A percentile compares a stretch with the other conserved stretches of the same genome.
These are phyloP conservation scores for Drosophila suboccidentalis DNA, from an alignment of 2,888 invertebrate species.

Conservation along the genomic window DNA sequence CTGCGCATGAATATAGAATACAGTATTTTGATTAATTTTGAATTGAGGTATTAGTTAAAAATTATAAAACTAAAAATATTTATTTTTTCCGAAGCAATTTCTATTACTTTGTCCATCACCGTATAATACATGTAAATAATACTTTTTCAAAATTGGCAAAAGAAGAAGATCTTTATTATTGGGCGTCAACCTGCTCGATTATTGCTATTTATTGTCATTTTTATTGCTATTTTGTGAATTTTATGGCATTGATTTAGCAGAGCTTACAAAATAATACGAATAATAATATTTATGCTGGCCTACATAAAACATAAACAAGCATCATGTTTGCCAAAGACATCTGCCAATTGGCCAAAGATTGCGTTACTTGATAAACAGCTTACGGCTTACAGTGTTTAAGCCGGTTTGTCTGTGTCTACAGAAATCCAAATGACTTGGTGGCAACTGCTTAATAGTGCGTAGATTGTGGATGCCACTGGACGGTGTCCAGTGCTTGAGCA, in stretches of 20 bases:
- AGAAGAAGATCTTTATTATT: conserved; percentile 18
- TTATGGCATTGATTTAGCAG: conserved; percentile 40
- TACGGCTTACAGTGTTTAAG: conserved; percentile 22
- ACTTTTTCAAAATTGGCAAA: neutral
- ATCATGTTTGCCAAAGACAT: conserved; percentile 55
- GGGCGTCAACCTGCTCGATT: conserved; percentile 52
- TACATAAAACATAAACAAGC: conserved; percentile 61
- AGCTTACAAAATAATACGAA: conserved; percentile 59
- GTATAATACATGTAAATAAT: neutral
- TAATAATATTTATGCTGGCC: conserved; percentile 74
- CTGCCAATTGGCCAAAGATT: conserved; percentile 59
- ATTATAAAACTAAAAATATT: no score
- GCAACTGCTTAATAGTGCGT: conserved; percentile 77
- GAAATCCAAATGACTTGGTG: conserved; percentile 43
- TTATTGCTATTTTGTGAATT: conserved; percentile 51
- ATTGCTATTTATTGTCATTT: conserved; percentile 51
- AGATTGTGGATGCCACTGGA: conserved; percentile 61
- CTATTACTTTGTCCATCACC: no score
- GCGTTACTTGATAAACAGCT: conserved; percentile 67
- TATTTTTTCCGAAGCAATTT: no score
- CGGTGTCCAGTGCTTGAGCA: conserved; percentile 52
- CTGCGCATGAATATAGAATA: no score
- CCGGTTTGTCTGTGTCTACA: conserved; percentile 38
- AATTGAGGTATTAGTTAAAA: no score
- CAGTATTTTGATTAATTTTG: no score